These are phyloP conservation scores for Diaperis boleti DNA, from an alignment of 2,888 invertebrate genomes.

Conservation along the genomic window DNA sequence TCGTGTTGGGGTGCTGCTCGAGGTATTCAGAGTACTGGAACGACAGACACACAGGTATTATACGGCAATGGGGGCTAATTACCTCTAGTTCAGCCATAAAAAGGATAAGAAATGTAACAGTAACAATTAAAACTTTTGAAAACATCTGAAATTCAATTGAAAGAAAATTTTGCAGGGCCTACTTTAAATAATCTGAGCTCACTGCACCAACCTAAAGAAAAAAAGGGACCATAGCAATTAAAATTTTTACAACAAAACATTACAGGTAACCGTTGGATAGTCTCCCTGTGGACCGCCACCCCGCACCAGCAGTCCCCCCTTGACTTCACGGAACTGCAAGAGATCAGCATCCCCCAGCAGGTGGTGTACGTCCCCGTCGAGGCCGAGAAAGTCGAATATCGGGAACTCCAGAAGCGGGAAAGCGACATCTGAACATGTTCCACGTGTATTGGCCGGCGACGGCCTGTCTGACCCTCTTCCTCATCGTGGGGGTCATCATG, in stretches of 20 bases:
- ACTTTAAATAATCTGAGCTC: too few relatives aligned
- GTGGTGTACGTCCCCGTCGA: conserved; percentile 61
- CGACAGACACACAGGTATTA: conserved; percentile 80
- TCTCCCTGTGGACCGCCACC: conserved; percentile 86
- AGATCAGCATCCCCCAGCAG: conserved; percentile 62
- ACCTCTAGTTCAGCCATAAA: too few relatives aligned
- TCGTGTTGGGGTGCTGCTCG: conserved; percentile 85
- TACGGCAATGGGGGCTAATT: too few relatives aligned
- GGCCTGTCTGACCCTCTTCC: conserved; percentile 78
- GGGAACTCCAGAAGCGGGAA: conserved; percentile 76
- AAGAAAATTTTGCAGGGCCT: too few relatives aligned
- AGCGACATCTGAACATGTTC: conserved; percentile 79
- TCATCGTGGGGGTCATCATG: conserved; percentile 79
- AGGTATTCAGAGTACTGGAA: conserved; percentile 85
- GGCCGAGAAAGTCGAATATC: conserved; percentile 62
- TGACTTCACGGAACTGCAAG: conserved; percentile 81
- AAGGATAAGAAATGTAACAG: too few relatives aligned
- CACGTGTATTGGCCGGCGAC: conserved; percentile 84
- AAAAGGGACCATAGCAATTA: too few relatives aligned
- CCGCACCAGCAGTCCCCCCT: conserved; percentile 86
- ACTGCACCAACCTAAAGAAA: too few relatives aligned
- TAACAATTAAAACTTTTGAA: too few relatives aligned
- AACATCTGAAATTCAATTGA: too few relatives aligned
- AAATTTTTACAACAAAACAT: too few relatives aligned
- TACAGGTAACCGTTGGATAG: conserved; percentile 88